Evolutionary conservation across 2,113 vertebrate genomes (phyloP).

Genomic region (Tauraco erythrolophus): DNA sequence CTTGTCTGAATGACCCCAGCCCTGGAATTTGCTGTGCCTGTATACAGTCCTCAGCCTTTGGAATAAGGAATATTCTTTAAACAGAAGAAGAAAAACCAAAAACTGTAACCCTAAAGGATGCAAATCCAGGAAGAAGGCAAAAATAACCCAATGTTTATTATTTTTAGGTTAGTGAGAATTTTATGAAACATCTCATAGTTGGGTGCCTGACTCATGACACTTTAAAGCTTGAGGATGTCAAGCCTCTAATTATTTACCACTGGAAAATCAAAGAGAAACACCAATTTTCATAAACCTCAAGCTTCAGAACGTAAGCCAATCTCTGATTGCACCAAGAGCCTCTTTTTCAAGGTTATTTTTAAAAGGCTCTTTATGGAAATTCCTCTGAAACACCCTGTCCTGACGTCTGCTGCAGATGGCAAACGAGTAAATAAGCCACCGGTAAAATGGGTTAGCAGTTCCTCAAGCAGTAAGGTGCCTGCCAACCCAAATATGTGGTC

Average conservation of each 20-base stretch:
- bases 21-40: background rate
- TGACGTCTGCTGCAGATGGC: background rate
- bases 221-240: slow-evolving; percentile 53
- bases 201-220: slow-evolving; percentile 21
- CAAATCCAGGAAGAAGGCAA: slow-evolving; percentile 30
- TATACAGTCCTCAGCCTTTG: background rate
- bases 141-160: slow-evolving; percentile 32
- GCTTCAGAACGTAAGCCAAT: slow-evolving; percentile 38
- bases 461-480: background rate
- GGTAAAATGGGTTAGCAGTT: background rate
- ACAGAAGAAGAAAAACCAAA: background rate
- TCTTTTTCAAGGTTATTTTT: slow-evolving; percentile 50
- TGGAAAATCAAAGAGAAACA: slow-evolving; percentile 61
- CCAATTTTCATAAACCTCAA: slow-evolving; percentile 48
- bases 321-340: background rate
- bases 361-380: background rate
- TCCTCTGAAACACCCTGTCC: background rate
- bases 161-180: slow-evolving; percentile 38
- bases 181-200: background rate
- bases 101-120: background rate
- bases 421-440: background rate
- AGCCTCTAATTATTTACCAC: slow-evolving; percentile 49
- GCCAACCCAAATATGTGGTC: background rate
- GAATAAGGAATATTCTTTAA: background rate
- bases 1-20: background rate